Conservation (phyloP, 1,140 invertebrate species). For the Armadillidium nasatum region DNA sequence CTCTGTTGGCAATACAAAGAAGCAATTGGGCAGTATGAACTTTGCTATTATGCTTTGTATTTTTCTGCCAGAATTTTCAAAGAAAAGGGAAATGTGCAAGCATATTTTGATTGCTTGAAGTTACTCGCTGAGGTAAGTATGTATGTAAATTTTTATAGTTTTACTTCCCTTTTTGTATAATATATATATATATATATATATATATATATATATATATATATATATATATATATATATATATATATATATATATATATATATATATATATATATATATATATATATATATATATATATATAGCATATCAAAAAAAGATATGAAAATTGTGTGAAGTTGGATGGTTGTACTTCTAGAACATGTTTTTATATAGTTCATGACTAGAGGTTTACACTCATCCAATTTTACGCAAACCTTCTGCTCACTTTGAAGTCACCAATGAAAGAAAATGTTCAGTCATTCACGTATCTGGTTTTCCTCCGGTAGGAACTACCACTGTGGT, state of each 20-base stretch:
- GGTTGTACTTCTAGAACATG: constrained; percentile 30
- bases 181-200: constrained; percentile 4
- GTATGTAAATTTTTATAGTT: not conserved
- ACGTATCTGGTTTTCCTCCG: constrained; percentile 17
- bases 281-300: not conserved
- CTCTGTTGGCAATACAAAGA: not conserved
- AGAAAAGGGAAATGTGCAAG: not conserved
- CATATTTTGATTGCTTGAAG: not conserved
- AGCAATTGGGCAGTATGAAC: not conserved
- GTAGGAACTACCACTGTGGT: constrained; percentile 37
- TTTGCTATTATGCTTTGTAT: not conserved
- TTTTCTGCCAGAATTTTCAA: constrained; percentile 1
- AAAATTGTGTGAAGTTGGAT: constrained; percentile 19
- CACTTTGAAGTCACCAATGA: not conserved
- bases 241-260: constrained; percentile 4
- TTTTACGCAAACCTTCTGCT: not conserved
- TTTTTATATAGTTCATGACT: constrained; percentile 23
- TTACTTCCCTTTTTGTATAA: no score
- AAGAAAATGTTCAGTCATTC: constrained; percentile 5
- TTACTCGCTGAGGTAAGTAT: not conserved
- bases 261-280: constrained; percentile 3
- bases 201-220: constrained; percentile 17
- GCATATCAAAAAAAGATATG: not conserved
- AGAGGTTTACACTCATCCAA: constrained; percentile 33
- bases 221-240: constrained; percentile 17